These are phyloP conservation scores for Eurytoma californica DNA, from an alignment of 2,888 invertebrate genomes.

Conservation along the genomic window DNA sequence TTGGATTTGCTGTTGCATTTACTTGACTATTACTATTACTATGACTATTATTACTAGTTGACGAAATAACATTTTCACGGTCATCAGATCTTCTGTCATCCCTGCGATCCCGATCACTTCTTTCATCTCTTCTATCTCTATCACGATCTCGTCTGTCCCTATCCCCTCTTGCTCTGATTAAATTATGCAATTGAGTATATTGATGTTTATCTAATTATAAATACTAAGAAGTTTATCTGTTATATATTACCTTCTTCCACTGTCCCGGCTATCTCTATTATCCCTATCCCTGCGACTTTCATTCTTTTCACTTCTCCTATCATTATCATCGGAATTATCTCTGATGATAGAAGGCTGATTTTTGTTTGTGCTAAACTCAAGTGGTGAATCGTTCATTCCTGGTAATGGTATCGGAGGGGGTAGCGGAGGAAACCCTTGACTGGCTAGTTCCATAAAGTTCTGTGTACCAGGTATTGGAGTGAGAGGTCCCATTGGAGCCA, in stretches of 20 bases:
- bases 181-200: constrained; percentile 23
- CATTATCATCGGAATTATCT: constrained; percentile 67
- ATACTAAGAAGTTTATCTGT: background rate
- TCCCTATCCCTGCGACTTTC: constrained; percentile 73
- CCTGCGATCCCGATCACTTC: constrained; percentile 66
- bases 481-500: constrained; percentile 72
- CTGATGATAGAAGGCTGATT: constrained; percentile 79
- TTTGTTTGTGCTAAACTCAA: constrained; percentile 80
- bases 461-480: constrained; percentile 70
- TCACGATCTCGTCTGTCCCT: constrained; percentile 76
- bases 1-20: constrained; percentile 62
- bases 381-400: constrained; percentile 79
- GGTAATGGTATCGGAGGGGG: constrained; percentile 72
- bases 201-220: background rate
- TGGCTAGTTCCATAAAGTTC: constrained; percentile 72
- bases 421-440: constrained; percentile 71
- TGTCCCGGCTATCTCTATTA: constrained; percentile 72
- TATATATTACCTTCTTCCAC: constrained; percentile 69
- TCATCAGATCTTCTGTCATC: constrained; percentile 73
- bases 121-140: constrained; percentile 69
- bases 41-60: constrained; percentile 69
- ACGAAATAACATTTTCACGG: constrained; percentile 64
- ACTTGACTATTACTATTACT: constrained; percentile 71
- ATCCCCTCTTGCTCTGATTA: constrained; percentile 67
- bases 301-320: constrained; percentile 70